A percentile compares a stretch with the other conserved stretches of the same genome.
Conservation (phyloP, 2,888 invertebrate genomes). For the Drosophila monieri region DNA sequence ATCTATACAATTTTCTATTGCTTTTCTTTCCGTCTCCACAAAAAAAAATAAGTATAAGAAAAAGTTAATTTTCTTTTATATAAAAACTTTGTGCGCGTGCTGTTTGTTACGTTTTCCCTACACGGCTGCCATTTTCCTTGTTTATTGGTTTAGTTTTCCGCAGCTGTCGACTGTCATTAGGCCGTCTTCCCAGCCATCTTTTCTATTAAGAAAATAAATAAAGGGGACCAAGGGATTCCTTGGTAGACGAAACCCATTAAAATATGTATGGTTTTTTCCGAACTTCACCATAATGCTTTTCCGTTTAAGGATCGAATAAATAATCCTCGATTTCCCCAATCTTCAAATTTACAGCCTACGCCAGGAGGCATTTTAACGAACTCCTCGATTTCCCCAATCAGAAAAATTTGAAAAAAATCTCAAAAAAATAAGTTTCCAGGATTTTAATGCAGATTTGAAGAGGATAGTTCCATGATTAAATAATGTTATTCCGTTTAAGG, state of each 20-base stretch:
- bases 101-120: slow-evolving; percentile 56
- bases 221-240: not conserved
- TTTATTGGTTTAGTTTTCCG: slow-evolving; percentile 44
- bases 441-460: no score
- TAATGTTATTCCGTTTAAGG: no score
- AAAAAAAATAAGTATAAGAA: slow-evolving; percentile 13
- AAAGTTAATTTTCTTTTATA: slow-evolving; percentile 71
- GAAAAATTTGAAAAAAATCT: no score
- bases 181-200: slow-evolving; percentile 2
- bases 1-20: slow-evolving; percentile 37
- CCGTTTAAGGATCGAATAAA: no score
- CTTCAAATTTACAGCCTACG: no score
- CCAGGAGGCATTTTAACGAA: no score
- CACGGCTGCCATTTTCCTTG: slow-evolving; percentile 29
- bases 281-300: no score
- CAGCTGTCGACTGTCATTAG: slow-evolving; percentile 40
- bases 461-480: no score
- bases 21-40: slow-evolving; percentile 10
- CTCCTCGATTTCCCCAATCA: no score
- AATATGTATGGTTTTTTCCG: no score
- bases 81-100: slow-evolving; percentile 74
- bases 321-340: no score
- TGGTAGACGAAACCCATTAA: not conserved
- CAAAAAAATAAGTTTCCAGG: no score
- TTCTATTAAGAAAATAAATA: not conserved